Evolutionary conservation across 2,113 vertebrate species (phyloP), one percentile per base, ranked within the genome.

Genomic region (Capricornis sumatraensis): DNA sequence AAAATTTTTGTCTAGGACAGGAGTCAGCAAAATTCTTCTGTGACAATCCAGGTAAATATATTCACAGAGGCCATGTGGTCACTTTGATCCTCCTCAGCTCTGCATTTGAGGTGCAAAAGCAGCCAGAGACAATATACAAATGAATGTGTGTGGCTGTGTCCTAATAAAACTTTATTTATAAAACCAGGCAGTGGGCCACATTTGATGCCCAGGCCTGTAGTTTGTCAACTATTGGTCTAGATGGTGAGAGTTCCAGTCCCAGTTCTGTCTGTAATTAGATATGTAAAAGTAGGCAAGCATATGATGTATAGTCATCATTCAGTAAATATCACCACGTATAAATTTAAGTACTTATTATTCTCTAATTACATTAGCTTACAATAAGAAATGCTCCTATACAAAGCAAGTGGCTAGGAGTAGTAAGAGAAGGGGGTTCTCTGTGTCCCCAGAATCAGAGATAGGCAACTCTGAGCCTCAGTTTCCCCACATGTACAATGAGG

Each of bases 81-180:
- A 0, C 33, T 87, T 60, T 19, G 1, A n/a, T 30, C 55, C 50
- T 90, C 7, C 58, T 84, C 45, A 36, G 2, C 45, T 86, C 28
- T n/a, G 50, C 53, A 12, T 3, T 28, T 40, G 3, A 8, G 16
- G 21, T 12, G 1, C 47, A 62, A 60, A 85, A 47, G 40, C 45
- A 85, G 40, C 43, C 28, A 14, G 23, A 62, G 16, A 17, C 2
- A 6, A 47, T 21, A n/a, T 5, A 30, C 27, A 84, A 87, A 67
- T 45, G 47, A 84, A 64, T 43, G 50, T 30, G 7, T 28, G 12
- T 15, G 36, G 55, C 62, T 55, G 11, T 74, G 45, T 94, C 36
- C 88, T 81, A 90, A 58, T 94, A 85, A 96, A 96, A 64, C 81
- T 94, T 94, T 87, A 84, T 84, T 97, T 85, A 53, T 53, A 87